Evolutionary conservation across 2,888 invertebrate species (phyloP).

Genomic region (Drosophila ezoana): DNA sequence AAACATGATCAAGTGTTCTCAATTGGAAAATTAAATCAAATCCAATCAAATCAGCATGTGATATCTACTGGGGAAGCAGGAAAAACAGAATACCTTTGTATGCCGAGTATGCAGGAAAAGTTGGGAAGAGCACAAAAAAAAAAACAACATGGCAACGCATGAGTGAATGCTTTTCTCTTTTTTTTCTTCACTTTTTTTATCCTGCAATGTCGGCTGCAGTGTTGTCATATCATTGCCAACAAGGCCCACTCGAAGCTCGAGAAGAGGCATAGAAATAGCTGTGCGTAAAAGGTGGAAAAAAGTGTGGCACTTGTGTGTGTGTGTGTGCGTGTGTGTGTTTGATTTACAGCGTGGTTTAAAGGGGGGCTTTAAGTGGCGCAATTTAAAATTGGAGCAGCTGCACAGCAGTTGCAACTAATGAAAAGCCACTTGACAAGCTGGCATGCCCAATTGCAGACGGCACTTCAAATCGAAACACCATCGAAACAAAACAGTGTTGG

Average conservation of each 20-base stretch:
- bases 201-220: conserved; percentile 38
- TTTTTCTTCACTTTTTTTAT: conserved; percentile 3
- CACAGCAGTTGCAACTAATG: conserved; percentile 27
- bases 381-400: conserved; percentile 19
- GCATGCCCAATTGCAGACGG: conserved; percentile 17
- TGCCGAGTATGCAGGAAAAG: conserved; percentile 31
- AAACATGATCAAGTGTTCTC: conserved; percentile 78
- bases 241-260: conserved; percentile 17
- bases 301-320: conserved; percentile 10
- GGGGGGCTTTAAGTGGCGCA: conserved; percentile 14
- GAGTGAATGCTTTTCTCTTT: conserved; percentile 47
- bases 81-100: conserved; percentile 31
- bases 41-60: conserved; percentile 78
- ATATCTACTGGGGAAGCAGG: conserved; percentile 36
- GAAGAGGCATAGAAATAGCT: conserved; percentile 25
- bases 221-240: conserved; percentile 64
- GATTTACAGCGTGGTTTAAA: conserved; percentile 3
- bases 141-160: conserved; percentile 58
- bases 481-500: background rate
- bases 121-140: conserved; percentile 11
- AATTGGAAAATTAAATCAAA: conserved; percentile 83
- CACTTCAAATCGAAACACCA: conserved; percentile 11
- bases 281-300: conserved; percentile 47
- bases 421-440: conserved; percentile 31
- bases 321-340: background rate